Conservation (phyloP, 2,888 invertebrate species). For the Cecidostiba fungosa region DNA sequence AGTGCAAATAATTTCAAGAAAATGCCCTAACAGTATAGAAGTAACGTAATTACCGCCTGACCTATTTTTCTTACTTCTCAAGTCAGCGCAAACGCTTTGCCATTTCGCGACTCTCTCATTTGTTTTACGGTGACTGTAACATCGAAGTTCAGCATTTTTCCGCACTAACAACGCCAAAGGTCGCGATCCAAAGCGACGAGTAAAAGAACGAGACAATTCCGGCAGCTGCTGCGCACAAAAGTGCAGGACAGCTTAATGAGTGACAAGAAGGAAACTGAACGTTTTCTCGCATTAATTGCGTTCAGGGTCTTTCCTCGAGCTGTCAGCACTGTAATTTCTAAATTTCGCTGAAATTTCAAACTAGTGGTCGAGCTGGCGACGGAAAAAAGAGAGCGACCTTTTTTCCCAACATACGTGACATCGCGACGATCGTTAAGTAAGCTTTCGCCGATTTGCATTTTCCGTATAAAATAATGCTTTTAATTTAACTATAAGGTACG, state of each 20-base stretch:
- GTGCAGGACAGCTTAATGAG: constrained; percentile 67
- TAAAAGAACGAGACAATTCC: constrained; percentile 47
- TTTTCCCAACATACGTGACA: background rate
- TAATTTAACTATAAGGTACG: background rate
- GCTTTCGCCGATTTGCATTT: background rate
- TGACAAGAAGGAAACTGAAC: constrained; percentile 74
- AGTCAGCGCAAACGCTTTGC: background rate
- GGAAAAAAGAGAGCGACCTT: background rate
- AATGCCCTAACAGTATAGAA: background rate
- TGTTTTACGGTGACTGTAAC: constrained; percentile 24
- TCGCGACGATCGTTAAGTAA: constrained; percentile 18
- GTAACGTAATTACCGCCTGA: constrained; percentile 37
- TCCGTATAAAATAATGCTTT: background rate
- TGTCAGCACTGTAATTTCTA: constrained; percentile 49
- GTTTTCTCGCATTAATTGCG: constrained; percentile 73
- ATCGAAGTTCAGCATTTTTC: constrained; percentile 57
- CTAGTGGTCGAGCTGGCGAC: background rate
- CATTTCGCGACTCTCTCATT: constrained; percentile 18
- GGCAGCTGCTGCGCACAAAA: constrained; percentile 45
- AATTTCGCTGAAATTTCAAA: constrained; percentile 45
- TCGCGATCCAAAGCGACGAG: constrained; percentile 47
- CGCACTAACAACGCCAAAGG: constrained; percentile 45
- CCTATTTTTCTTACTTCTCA: background rate
- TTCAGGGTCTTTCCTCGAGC: constrained; percentile 52
- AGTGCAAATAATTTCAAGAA: constrained; percentile 28